These are phyloP conservation scores for Xenentodon cancila DNA, from an alignment of 2,797 vertebrate species.

Conservation along the genomic window DNA sequence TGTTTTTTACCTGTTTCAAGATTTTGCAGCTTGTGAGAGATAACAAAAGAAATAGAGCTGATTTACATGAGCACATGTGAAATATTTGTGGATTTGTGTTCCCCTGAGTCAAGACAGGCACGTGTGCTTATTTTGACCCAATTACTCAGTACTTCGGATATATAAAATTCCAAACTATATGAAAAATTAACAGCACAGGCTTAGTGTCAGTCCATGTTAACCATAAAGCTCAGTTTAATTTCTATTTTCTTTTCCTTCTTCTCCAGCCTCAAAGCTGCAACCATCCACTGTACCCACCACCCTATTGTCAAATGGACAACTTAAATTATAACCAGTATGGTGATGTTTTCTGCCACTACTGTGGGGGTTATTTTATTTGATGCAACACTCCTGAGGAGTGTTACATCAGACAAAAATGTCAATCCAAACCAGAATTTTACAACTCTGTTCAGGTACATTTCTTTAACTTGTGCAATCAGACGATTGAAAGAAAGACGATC, in stretches of 20 bases:
- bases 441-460: neutral
- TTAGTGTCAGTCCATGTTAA: slow-evolving; percentile 1
- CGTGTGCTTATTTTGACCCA: too few species aligned
- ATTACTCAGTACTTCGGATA: too few species aligned
- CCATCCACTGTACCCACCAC: too few species aligned
- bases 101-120: neutral
- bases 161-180: neutral
- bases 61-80: slow-evolving; percentile 13
- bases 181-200: neutral
- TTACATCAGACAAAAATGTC: neutral
- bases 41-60: slow-evolving; percentile 17
- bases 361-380: too few species aligned
- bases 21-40: slow-evolving; percentile 30
- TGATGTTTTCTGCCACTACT: too few species aligned
- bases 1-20: slow-evolving; percentile 47
- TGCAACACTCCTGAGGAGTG: too few species aligned
- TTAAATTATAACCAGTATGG: too few species aligned
- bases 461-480: neutral
- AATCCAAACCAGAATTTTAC: neutral
- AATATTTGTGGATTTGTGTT: neutral
- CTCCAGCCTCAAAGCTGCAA: too few species aligned
- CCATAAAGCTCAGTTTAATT: neutral
- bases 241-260: neutral
- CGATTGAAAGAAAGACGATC: neutral
- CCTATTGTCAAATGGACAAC: too few species aligned